Conservation (phyloP, 2,797 vertebrate species). For the Sternotherus odoratus region DNA sequence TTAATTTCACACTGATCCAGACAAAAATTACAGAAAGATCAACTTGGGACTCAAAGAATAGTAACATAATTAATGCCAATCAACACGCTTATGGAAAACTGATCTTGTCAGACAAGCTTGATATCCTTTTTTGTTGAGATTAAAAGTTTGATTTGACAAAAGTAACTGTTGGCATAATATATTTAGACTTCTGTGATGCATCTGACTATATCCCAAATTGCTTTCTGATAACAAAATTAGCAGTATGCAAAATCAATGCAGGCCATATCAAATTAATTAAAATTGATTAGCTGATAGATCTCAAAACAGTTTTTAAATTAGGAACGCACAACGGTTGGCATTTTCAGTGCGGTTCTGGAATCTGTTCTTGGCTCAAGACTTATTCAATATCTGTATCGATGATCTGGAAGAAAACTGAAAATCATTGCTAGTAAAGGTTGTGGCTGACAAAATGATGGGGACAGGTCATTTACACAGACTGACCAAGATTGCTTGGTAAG, state of each 20-base stretch:
- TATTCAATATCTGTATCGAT: not conserved
- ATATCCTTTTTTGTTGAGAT: not conserved
- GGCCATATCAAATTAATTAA: not conserved
- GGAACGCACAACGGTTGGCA: not conserved
- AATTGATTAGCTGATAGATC: not conserved
- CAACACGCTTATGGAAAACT: not conserved
- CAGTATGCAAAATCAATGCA: not conserved
- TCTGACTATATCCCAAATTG: not conserved
- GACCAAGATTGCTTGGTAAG: not conserved
- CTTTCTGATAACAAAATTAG: not conserved
- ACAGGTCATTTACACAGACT: not conserved
- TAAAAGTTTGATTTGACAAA: not conserved
- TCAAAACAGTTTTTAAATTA: not conserved
- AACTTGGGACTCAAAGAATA: not conserved
- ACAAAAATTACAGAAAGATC: not conserved
- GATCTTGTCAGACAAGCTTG: not conserved
- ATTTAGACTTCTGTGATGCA: not conserved
- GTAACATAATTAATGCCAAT: not conserved
- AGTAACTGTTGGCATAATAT: not conserved
- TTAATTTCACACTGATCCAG: not conserved
- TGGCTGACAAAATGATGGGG: not conserved
- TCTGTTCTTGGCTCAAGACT: not conserved
- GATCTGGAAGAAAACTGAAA: fast-evolving
- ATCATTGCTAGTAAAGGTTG: not conserved
- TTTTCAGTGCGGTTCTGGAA: not conserved